Evolutionary conservation across 2,113 vertebrate species (phyloP).

Genomic region (Xiphias gladius): DNA sequence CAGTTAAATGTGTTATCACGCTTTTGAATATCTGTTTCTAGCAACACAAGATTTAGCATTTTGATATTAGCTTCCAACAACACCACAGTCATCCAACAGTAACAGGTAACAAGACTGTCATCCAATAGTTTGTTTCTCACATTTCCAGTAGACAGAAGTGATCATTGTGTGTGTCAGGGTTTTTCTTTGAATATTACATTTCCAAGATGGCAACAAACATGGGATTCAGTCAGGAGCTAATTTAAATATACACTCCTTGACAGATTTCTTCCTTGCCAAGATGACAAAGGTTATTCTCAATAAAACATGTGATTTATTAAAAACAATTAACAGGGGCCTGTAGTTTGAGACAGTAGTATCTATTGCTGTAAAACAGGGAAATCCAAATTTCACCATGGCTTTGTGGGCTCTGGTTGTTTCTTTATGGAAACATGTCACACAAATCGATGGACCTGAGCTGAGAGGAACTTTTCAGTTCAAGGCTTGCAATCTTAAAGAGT

Average conservation of each 20-base stretch:
- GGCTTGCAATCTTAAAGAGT: conserved; percentile 22
- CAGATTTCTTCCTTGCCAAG: conserved; percentile 55
- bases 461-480: conserved; percentile 38
- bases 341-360: conserved; percentile 33
- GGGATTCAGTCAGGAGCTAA: conserved; percentile 50
- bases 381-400: background rate
- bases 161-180: conserved; percentile 28
- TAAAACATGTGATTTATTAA: conserved; percentile 66
- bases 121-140: conserved; percentile 52
- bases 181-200: conserved; percentile 36
- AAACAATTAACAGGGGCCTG: conserved; percentile 57
- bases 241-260: conserved; percentile 49
- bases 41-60: conserved; percentile 2
- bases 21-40: conserved; percentile 25
- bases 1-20: conserved; percentile 48
- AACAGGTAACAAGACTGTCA: conserved; percentile 15
- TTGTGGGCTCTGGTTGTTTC: background rate
- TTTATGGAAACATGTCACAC: background rate
- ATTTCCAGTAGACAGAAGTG: conserved; percentile 39
- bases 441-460: background rate
- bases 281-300: conserved; percentile 56
- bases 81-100: conserved; percentile 18
- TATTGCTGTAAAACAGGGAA: conserved; percentile 3
- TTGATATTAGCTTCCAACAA: conserved; percentile 13
- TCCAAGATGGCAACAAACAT: conserved; percentile 55